These are phyloP conservation scores for Globia sparganii DNA, from an alignment of 2,888 invertebrate genomes.

Conservation along the genomic window DNA sequence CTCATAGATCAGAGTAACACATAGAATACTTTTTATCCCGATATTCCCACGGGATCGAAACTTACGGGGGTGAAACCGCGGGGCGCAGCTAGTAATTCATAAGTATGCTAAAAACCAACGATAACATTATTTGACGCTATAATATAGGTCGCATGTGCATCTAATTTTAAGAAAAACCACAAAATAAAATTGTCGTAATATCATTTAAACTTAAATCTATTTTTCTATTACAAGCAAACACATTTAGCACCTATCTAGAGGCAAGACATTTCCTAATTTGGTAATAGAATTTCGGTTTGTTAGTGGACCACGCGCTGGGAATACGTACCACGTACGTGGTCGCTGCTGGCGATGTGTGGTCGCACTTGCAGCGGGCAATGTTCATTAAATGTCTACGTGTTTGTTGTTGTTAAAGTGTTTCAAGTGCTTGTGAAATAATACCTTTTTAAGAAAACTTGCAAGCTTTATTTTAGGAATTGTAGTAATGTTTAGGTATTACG, in stretches of 20 bases:
- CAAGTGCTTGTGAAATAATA: not conserved
- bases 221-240: constrained; percentile 54
- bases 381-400: constrained; percentile 33
- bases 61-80: too few relatives aligned
- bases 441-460: not conserved
- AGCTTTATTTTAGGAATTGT: not conserved
- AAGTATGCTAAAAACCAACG: not conserved
- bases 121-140: not conserved
- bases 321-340: constrained; percentile 84
- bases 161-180: not conserved
- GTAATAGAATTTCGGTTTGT: constrained; percentile 88
- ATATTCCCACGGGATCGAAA: too few relatives aligned
- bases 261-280: constrained; percentile 84
- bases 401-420: not conserved
- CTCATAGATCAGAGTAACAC: too few relatives aligned
- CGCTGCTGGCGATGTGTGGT: constrained; percentile 62
- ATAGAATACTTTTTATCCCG: too few relatives aligned
- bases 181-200: constrained; percentile 1
- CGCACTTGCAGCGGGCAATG: constrained; percentile 63
- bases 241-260: constrained; percentile 67
- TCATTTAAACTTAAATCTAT: constrained; percentile 45
- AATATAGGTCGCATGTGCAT: not conserved
- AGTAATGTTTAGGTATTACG: too few relatives aligned
- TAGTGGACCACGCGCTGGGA: constrained; percentile 83
- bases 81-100: too few relatives aligned